phyloP scores from a whole-genome alignment of 2,113 vertebrate species.

The human (Homo sapiens) region GRCh38 chr6:141421501-141422000 shows the following conservation, averaged over 20 bases:
- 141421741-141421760: neutral
- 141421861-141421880: neutral
- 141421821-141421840: neutral
- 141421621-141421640: neutral
- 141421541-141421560: neutral
- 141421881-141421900: neutral
- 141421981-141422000: neutral
- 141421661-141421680: neutral
- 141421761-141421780: neutral
- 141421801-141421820: neutral
- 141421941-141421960: neutral
- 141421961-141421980: neutral
- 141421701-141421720: neutral
- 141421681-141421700: neutral
- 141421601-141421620: neutral
- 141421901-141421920: neutral
- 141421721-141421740: neutral
- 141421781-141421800: neutral
- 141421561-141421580: neutral
- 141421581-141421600: neutral
- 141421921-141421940: neutral
- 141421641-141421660: neutral
- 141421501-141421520: no score
- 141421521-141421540: neutral
- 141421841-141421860: neutral